These are phyloP conservation scores for Pterocles gutturalis DNA, from an alignment of 2,113 vertebrate genomes.

Conservation along the genomic window DNA sequence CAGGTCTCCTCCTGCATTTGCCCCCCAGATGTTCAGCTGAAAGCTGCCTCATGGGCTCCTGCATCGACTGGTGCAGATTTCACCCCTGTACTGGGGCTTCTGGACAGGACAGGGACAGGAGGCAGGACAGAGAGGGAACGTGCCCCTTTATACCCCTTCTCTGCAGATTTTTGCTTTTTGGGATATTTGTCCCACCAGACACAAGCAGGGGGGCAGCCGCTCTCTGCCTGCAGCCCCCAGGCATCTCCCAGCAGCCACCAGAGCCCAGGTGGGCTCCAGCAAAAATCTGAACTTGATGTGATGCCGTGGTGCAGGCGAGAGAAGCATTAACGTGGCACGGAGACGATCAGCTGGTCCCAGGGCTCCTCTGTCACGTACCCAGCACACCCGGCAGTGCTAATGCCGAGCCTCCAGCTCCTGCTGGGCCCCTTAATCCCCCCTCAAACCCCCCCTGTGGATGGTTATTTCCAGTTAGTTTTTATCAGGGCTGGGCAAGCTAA, in stretches of 20 bases:
- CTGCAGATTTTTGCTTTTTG: not conserved
- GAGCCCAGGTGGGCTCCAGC: not conserved
- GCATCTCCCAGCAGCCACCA: not conserved
- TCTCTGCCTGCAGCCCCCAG: not conserved
- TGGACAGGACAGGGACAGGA: not conserved
- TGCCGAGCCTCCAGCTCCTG: not conserved
- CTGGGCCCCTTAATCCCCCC: slow-evolving; percentile 33
- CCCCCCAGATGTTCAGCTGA: not conserved
- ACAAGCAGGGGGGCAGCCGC: not conserved
- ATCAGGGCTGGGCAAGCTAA: not conserved
- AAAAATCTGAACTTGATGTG: not conserved
- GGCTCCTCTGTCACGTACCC: not conserved
- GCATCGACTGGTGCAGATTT: not conserved
- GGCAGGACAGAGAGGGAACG: not conserved
- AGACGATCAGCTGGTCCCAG: not conserved
- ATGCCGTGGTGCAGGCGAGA: accelerated
- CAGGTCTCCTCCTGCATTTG: not conserved
- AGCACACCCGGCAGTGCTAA: not conserved
- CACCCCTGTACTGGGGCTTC: not conserved
- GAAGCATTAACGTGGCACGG: accelerated
- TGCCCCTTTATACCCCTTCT: not conserved
- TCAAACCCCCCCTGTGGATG: not conserved
- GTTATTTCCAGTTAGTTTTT: slow-evolving; percentile 20
- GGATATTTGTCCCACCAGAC: not conserved
- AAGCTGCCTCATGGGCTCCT: not conserved